Percentiles rank a stretch among this genome's conserved stretches.
These are phyloP conservation scores for Ancistrus triradiatus DNA, from an alignment of 2,113 vertebrate genomes.

Conservation along the genomic window DNA sequence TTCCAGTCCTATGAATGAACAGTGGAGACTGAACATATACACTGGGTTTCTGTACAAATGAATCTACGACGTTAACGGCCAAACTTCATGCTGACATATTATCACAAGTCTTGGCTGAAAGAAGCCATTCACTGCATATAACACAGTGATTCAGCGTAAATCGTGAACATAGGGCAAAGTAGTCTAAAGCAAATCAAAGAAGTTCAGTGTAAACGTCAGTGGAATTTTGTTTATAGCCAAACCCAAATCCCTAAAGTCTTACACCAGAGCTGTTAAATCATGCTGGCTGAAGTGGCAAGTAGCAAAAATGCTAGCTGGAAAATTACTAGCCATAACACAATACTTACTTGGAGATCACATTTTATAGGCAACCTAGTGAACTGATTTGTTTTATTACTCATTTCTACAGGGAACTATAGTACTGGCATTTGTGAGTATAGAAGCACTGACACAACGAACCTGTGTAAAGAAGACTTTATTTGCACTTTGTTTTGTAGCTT, in stretches of 20 bases:
- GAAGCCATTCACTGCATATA: constrained; percentile 32
- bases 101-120: not conserved
- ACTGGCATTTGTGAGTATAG: too few species aligned
- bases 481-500: constrained; percentile 32
- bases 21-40: not conserved
- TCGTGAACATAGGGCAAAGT: constrained; percentile 26
- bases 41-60: constrained; percentile 16
- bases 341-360: too few species aligned
- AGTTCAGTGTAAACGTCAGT: constrained; percentile 19
- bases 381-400: too few species aligned
- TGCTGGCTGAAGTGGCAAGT: not conserved
- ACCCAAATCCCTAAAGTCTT: constrained; percentile 18
- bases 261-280: constrained; percentile 20
- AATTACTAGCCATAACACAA: not conserved
- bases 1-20: not conserved
- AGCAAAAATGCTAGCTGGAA: constrained; percentile 9
- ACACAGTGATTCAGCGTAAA: constrained; percentile 30
- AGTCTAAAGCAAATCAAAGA: constrained; percentile 28
- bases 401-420: too few species aligned
- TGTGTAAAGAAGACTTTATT: too few species aligned
- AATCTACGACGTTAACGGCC: constrained; percentile 18
- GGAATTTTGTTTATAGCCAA: constrained; percentile 36
- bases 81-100: constrained; percentile 19
- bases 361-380: too few species aligned
- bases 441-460: too few species aligned